Evolutionary conservation across 2,113 vertebrate species (phyloP).

Genomic region (Gorsachius goisagi): DNA sequence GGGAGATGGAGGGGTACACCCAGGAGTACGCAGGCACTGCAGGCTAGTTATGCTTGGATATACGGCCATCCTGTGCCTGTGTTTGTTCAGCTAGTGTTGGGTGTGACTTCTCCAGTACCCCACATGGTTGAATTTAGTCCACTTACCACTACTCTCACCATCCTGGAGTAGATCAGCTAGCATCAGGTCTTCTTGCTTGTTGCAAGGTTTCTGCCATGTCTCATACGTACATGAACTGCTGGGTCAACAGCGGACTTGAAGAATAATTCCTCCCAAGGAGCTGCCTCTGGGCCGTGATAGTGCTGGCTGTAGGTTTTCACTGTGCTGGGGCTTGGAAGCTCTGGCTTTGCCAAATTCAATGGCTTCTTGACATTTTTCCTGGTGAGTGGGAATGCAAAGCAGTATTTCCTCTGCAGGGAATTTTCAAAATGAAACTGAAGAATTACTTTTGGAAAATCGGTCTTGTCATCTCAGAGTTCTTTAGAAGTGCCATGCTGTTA

Average conservation of each 20-base stretch:
- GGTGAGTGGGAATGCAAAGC: background rate
- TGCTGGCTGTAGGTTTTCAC: background rate
- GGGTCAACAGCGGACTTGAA: background rate
- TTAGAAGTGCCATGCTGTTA: constrained; percentile 6
- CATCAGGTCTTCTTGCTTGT: background rate
- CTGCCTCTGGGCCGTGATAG: background rate
- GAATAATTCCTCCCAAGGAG: background rate
- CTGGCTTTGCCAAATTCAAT: background rate
- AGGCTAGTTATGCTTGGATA: background rate
- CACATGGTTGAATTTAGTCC: background rate
- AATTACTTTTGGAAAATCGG: constrained; percentile 22
- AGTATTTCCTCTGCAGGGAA: background rate
- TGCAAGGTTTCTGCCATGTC: background rate
- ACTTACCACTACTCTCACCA: background rate
- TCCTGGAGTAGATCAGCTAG: background rate
- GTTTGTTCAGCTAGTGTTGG: background rate
- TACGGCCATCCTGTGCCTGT: background rate
- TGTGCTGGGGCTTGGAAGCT: background rate
- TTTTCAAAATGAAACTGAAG: constrained; percentile 46
- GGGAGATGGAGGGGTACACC: background rate
- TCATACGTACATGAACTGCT: background rate
- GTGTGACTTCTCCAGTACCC: background rate
- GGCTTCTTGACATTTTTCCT: background rate
- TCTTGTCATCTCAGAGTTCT: constrained; percentile 31
- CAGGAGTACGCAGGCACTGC: background rate